Conservation (phyloP, 2,888 invertebrate species). For the Drosophila nr. perissopoda region DNA sequence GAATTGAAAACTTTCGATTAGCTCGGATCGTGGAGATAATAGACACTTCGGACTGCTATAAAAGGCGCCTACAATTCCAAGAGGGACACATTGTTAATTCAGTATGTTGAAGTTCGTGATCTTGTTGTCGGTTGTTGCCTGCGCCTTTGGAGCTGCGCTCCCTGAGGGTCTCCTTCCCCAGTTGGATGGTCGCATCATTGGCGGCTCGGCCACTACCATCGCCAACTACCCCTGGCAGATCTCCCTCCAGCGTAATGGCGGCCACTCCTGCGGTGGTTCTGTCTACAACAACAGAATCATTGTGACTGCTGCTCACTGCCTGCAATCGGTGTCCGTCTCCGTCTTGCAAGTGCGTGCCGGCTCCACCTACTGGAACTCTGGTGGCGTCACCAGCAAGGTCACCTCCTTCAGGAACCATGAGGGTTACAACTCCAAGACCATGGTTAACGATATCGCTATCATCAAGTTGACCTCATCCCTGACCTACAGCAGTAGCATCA, state of each 20-base stretch:
- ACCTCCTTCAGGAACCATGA: slow-evolving; percentile 82
- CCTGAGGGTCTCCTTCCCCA: slow-evolving; percentile 70
- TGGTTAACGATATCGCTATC: slow-evolving; percentile 87
- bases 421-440: slow-evolving; percentile 84
- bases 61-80: slow-evolving; percentile 12
- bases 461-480: slow-evolving; percentile 86
- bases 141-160: slow-evolving; percentile 63
- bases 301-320: slow-evolving; percentile 88
- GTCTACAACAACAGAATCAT: slow-evolving; percentile 85
- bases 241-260: slow-evolving; percentile 80
- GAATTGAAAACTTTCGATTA: slow-evolving; percentile 34
- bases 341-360: slow-evolving; percentile 85
- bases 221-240: slow-evolving; percentile 73
- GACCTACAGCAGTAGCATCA: slow-evolving; percentile 82
- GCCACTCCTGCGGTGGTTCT: slow-evolving; percentile 87
- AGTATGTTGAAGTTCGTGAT: slow-evolving; percentile 75
- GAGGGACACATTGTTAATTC: slow-evolving; percentile 32
- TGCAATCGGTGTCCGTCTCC: slow-evolving; percentile 68
- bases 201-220: slow-evolving; percentile 69
- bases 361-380: slow-evolving; percentile 84
- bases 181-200: slow-evolving; percentile 79
- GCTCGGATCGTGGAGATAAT: slow-evolving; percentile 8
- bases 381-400: slow-evolving; percentile 57
- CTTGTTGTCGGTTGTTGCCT: slow-evolving; percentile 58
- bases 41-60: slow-evolving; percentile 29